Evolutionary conservation across 2,113 vertebrate genomes (phyloP).

Genomic region (Rissa tridactyla): DNA sequence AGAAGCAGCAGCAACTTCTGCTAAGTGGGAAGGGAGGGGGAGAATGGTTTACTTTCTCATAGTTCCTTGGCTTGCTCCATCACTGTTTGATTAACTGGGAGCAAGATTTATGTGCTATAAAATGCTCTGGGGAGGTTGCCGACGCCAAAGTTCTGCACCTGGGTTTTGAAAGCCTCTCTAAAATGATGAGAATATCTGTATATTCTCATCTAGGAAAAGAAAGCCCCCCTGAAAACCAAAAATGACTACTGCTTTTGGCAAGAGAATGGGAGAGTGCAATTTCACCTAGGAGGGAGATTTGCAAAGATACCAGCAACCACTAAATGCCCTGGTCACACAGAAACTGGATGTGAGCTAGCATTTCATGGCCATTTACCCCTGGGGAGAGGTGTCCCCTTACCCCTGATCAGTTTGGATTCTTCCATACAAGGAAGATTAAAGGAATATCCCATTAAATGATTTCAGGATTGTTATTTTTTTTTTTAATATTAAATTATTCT

Average conservation of each 20-base stretch:
- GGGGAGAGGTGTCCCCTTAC: not conserved
- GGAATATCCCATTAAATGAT: not conserved
- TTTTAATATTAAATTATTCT: conserved; percentile 22
- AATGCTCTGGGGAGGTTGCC: conserved; percentile 47
- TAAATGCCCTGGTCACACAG: not conserved
- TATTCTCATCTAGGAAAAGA: conserved; percentile 28
- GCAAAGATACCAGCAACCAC: not conserved
- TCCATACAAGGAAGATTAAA: conserved; percentile 6
- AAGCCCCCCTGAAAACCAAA: not conserved
- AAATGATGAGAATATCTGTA: conserved; percentile 28
- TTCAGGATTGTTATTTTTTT: not conserved
- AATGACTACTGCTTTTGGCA: conserved; percentile 51
- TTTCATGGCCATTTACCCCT: not conserved
- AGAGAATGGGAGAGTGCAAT: not conserved
- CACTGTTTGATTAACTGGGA: conserved; percentile 45
- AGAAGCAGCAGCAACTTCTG: not conserved
- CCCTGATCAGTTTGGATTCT: not conserved
- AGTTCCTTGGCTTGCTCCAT: conserved; percentile 4
- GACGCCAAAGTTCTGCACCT: conserved; percentile 61
- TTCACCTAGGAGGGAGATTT: conserved; percentile 18
- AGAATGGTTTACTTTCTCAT: conserved; percentile 7
- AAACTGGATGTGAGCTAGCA: not conserved
- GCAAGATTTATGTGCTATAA: conserved; percentile 52
- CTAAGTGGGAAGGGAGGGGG: not conserved
- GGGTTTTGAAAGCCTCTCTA: conserved; percentile 49